Evolutionary conservation across 2,113 vertebrate species (phyloP).

Genomic region (Meriones unguiculatus): DNA sequence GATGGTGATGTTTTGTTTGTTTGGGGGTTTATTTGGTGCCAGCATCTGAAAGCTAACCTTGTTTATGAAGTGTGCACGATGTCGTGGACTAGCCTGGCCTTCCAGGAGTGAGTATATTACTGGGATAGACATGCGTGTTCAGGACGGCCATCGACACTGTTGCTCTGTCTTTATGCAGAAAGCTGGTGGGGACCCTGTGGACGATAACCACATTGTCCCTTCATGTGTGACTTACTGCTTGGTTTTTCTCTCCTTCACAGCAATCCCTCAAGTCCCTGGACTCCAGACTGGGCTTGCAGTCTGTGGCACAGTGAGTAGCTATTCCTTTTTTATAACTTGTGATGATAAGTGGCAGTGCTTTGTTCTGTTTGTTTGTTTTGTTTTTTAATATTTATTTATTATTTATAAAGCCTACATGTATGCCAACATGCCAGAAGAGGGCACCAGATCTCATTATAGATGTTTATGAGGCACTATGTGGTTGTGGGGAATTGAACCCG

Average conservation of each 20-base stretch:
- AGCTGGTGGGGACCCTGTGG: conserved; percentile 82
- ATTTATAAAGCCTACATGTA: too few relatives aligned
- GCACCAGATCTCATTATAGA: too few relatives aligned
- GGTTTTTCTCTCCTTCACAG: conserved; percentile 85
- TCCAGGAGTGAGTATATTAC: conserved; percentile 78
- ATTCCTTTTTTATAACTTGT: conserved; percentile 66
- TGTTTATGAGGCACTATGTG: too few relatives aligned
- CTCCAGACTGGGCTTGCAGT: conserved; percentile 85
- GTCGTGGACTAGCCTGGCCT: conserved; percentile 78
- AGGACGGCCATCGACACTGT: conserved; percentile 66
- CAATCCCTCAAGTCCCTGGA: conserved; percentile 89
- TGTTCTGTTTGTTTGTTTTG: neutral
- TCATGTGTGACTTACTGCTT: conserved; percentile 74
- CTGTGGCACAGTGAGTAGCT: conserved; percentile 88
- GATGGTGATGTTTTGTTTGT: neutral
- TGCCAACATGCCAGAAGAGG: too few relatives aligned
- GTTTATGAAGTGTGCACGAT: conserved; percentile 47
- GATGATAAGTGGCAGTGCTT: neutral
- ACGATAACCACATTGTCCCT: conserved; percentile 71
- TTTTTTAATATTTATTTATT: too few relatives aligned
- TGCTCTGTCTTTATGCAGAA: conserved; percentile 84
- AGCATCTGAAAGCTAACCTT: conserved; percentile 75
- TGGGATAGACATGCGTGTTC: conserved; percentile 80
- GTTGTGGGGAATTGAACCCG: too few relatives aligned
- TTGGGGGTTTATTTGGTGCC: neutral